These are phyloP conservation scores for Felis catus DNA, from an alignment of 2,113 vertebrate species.

Conservation along the genomic window DNA sequence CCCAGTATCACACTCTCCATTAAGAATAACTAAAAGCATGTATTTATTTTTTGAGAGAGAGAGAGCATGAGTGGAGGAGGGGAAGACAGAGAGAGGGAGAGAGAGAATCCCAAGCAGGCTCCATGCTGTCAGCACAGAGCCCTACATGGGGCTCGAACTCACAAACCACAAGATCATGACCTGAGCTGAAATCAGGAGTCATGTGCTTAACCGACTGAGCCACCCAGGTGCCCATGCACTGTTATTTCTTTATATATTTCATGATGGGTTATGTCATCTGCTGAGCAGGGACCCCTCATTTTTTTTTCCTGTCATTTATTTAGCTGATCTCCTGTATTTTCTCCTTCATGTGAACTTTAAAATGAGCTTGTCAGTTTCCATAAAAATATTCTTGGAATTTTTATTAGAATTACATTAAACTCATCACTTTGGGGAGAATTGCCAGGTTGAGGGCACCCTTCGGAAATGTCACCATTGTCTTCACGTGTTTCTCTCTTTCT, in stretches of 20 bases:
- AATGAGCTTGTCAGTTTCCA: constrained; percentile 11
- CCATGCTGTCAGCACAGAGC: too few relatives aligned
- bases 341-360: neutral
- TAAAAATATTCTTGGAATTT: constrained; percentile 13
- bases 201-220: too few relatives aligned
- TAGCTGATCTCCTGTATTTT: neutral
- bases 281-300: neutral
- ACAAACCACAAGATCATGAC: too few relatives aligned
- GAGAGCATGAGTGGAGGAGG: too few relatives aligned
- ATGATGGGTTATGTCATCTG: neutral
- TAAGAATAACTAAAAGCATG: neutral
- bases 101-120: too few relatives aligned
- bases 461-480: neutral
- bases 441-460: neutral
- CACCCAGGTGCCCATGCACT: too few relatives aligned
- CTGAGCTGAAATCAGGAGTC: too few relatives aligned
- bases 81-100: too few relatives aligned
- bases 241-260: neutral
- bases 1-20: too few relatives aligned
- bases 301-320: neutral
- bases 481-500: neutral
- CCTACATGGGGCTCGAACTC: too few relatives aligned
- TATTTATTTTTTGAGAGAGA: too few relatives aligned
- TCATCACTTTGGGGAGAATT: neutral
- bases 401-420: neutral